Evolutionary conservation across 1,140 invertebrate species (phyloP), one percentile per base, ranked within the genome.

Genomic region (Heliothis subflexa): DNA sequence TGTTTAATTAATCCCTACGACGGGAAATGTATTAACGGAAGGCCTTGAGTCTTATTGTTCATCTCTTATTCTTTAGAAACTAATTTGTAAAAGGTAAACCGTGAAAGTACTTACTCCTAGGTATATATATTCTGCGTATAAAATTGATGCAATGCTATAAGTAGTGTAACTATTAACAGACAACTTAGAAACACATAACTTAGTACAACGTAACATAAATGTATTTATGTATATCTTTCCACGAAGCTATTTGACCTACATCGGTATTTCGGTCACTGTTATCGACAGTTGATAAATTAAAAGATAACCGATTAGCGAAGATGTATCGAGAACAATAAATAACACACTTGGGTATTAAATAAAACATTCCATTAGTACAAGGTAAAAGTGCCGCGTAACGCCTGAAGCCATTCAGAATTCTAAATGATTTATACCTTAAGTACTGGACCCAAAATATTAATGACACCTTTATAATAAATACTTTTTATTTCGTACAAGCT

Each of bases 321-420:
- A 86, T 76, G 74, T 82, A 89, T 85, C 66, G 74, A 62, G 62
- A 74, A 84, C 72, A 78, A 86, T 88, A 89, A 87, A 89, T 85
- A 81, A 86, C 73, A 77, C 54, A 61, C 55, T 68, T 55, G 72
- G 79, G 79, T 82, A 88, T 85, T 84, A 84, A 86, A 87, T 83
- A 81, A 87, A 84, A 85, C 57, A 80, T 86, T 75, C 52, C 16
- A 75, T 86, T 78, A 81, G 80, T 82, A 79, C 72, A 5, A 18
- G 2, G 57, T 64, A 76, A 78, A 80, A 78, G 73, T 55, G 70
- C 77, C 77, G 82, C 81, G 62, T 74, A 66, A 73, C 25, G 78
- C 81, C 81, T 81, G 16, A 21, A 74, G 78, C 52, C 28, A 25
- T 40, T 81, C 77, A 12, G 18, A 83, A 86, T 85, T 83, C 82